Evolutionary conservation across 2,888 invertebrate genomes (phyloP), one percentile per base, ranked within the genome.

Genomic region (Leistus spinibarbis): DNA sequence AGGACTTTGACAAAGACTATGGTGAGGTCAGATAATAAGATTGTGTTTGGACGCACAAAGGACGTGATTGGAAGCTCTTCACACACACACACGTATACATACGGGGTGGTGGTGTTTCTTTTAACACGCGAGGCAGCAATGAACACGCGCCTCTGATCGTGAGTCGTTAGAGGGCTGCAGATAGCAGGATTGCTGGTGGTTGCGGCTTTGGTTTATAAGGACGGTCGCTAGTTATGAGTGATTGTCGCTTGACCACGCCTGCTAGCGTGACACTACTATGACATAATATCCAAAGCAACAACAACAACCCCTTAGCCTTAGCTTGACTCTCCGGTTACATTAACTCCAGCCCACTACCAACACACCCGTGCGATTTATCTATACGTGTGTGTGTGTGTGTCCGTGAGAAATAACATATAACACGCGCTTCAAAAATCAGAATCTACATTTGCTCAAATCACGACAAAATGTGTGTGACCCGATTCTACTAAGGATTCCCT

Each of bases 181-280:
- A 60, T 60, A 60, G 60, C 54, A 54, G n/a, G 54, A 54, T 13
- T n/a, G n/a, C n/a, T n/a, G n/a, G n/a, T 10, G 40, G 13, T 13
- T 40, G 3, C 13, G 5, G 24, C 24, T n/a, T n/a, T 40, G 40
- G 40, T 13, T 7, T 40, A 40, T 40, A 10, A 40, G 57, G 57
- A 69, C 63, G 60, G 65, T 20, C 69, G 54, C 76, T 79, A 79
- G 81, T 84, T 84, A 84, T 85, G 84, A 85, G 84, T 84, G 84
- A 85, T 85, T 84, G 83, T 83, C 84, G 82, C 78, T 81, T 24
- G 81, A 83, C 83, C 84, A 84, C 84, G 84, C 84, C 84, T 82
- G 83, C 81, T 84, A 82, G 80, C 83, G 83, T 84, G 84, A 84
- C 84, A 83, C 27, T 22, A 40, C 54, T 10, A 20, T 22, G 64